phyloP scores from a whole-genome alignment of 2,797 vertebrate genomes.

The Microctenopoma lineatum region DNA sequence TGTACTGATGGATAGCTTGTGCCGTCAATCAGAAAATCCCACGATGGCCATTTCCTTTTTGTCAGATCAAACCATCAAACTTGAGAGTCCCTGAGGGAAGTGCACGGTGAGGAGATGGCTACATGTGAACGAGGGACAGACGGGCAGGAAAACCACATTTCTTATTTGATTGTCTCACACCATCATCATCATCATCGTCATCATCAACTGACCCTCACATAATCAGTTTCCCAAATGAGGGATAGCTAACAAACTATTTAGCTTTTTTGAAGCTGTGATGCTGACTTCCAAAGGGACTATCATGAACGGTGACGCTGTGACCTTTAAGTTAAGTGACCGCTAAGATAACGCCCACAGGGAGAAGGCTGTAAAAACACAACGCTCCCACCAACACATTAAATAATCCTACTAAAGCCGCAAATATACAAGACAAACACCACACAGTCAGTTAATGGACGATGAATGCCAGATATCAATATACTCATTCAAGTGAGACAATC shows the following conservation, averaged over 20 bases:
- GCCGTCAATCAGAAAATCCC: constrained; percentile 68
- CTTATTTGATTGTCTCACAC: too few relatives aligned
- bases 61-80: constrained; percentile 72
- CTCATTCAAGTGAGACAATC: constrained; percentile 1
- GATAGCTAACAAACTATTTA: too few relatives aligned
- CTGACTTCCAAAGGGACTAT: constrained; percentile 2
- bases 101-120: constrained; percentile 64
- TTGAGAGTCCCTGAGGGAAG: constrained; percentile 70
- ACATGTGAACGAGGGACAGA: constrained; percentile 42
- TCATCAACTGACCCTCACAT: neutral
- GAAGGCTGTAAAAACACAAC: neutral
- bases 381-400: neutral
- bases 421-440: constrained; percentile 2
- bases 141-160: constrained; percentile 1
- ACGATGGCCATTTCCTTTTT: constrained; percentile 66
- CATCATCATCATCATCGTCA: neutral
- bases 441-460: constrained; percentile 8
- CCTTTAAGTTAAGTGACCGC: constrained; percentile 2
- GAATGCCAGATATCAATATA: constrained; percentile 3
- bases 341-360: constrained; percentile 8
- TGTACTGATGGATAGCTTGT: constrained; percentile 42
- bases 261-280: constrained; percentile 13
- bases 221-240: too few relatives aligned
- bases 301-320: constrained; percentile 19
- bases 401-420: constrained; percentile 4